A percentile compares a stretch with the other conserved stretches of the same genome.
These are phyloP conservation scores for Morus bassanus DNA, from an alignment of 2,797 vertebrate species.

Conservation along the genomic window DNA sequence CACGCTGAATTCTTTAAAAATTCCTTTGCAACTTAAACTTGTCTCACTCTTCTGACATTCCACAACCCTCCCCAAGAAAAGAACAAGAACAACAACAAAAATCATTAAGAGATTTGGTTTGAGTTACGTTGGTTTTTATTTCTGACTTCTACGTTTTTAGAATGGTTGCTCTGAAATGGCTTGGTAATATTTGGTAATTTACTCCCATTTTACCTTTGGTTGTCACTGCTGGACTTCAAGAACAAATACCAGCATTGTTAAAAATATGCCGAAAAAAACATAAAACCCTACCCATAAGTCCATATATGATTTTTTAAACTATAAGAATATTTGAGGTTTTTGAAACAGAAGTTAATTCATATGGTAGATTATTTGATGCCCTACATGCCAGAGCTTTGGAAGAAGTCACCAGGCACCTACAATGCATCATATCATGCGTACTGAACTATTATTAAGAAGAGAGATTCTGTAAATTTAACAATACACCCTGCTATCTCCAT, in stretches of 20 bases:
- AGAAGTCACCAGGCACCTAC: neutral
- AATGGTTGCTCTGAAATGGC: neutral
- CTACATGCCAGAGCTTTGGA: neutral
- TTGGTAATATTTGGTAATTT: neutral
- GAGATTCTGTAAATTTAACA: neutral
- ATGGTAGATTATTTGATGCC: neutral
- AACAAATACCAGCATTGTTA: neutral
- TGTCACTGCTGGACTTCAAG: neutral
- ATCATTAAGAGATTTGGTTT: neutral
- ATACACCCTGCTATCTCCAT: neutral
- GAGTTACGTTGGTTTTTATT: neutral
- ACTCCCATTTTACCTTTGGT: neutral
- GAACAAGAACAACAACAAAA: neutral
- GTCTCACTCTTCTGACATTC: neutral
- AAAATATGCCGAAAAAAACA: neutral
- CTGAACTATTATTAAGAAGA: neutral
- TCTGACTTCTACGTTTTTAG: neutral
- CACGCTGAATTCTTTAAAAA: neutral
- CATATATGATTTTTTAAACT: neutral
- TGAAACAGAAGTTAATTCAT: neutral
- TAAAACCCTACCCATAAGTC: neutral
- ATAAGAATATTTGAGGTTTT: neutral
- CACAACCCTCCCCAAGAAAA: neutral
- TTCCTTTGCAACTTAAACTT: neutral
- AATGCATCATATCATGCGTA: neutral